phyloP scores from a whole-genome alignment of 2,113 vertebrate species.

The Myotis lucifugus region DNA sequence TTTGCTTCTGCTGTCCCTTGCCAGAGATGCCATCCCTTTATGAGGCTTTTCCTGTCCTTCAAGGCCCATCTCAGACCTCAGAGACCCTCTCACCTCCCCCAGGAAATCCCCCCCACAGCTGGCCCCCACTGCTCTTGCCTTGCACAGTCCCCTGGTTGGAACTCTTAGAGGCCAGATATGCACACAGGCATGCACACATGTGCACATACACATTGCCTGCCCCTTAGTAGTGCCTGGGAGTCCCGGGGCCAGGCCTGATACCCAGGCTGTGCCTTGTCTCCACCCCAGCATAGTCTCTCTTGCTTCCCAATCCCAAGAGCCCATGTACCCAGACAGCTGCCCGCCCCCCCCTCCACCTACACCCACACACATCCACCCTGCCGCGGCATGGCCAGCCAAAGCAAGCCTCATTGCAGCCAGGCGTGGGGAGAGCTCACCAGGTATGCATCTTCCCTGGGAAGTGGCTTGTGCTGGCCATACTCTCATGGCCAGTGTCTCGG shows the following conservation, averaged over 20 bases:
- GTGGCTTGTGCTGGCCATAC: background rate
- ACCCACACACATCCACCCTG: background rate
- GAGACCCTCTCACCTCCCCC: background rate
- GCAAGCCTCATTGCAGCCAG: background rate
- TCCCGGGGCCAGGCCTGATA: background rate
- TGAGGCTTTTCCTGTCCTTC: background rate
- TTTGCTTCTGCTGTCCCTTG: background rate
- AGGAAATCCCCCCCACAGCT: background rate
- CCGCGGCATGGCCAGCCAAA: background rate
- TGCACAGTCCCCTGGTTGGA: background rate
- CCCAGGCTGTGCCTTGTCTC: background rate
- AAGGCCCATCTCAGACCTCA: background rate
- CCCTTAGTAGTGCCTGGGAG: background rate
- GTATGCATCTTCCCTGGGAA: background rate
- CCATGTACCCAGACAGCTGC: background rate
- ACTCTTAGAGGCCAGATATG: background rate
- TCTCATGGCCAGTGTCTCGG: rapidly evolving
- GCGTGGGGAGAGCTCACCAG: background rate
- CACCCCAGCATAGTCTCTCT: background rate
- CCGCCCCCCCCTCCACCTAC: too few relatives aligned
- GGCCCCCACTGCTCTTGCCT: too few relatives aligned
- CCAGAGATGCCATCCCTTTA: background rate
- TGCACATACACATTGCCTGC: too few relatives aligned
- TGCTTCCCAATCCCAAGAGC: background rate
- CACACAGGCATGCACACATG: background rate